Base-by-base conservation (phyloP, 2,113 vertebrate species). In the Platysteira castanea region DNA sequence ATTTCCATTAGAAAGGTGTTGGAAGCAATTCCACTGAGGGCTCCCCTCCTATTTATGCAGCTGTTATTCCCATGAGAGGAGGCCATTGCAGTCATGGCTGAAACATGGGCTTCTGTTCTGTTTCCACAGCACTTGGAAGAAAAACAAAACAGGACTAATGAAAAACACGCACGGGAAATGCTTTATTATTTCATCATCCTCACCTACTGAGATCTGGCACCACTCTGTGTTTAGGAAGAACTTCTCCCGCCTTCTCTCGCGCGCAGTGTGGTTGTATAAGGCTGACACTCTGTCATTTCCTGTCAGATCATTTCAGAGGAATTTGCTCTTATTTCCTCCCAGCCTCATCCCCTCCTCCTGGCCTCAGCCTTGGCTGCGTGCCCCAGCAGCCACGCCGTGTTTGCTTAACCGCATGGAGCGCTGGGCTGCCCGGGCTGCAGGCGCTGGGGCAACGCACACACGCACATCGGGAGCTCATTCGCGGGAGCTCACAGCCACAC, bases 151-250 rank as follows among this genome's bases (percentile, higher is more conserved):
- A 98, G 97, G 93, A 88, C 98, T 99, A 99, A 99, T 99, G 99
- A 99, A 99, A 99, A 99, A 99, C 99, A 99, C 99, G 99, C 99
- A 99, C 98, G 98, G 99, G 99, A 99, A 99, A 99, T 99, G 98
- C 99, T 98, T 99, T 99, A 99, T 99, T 99, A 99, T 99, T 99
- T 99, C 99, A 99, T 99, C 99, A 99, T 99, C 98, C 98, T 99
- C 99, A 99, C 99, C 99, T 99, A 99, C 98, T 97, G 98, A 98
- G 99, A 98, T 98, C 99, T 99, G 99, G 99, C 98, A 98, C 85
- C 94, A 97, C 98, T 97, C 97, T 97, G 96, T 95, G 97, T 98
- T 98, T 97, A 98, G 98, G 98, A 98, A 98, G 98, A 98, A 96
- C 98, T 97, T 97, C 97, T 98, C 98, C 98, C 98, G 96, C 97